phyloP scores from a whole-genome alignment of 2,113 vertebrate genomes.

The Circaetus gallicus region DNA sequence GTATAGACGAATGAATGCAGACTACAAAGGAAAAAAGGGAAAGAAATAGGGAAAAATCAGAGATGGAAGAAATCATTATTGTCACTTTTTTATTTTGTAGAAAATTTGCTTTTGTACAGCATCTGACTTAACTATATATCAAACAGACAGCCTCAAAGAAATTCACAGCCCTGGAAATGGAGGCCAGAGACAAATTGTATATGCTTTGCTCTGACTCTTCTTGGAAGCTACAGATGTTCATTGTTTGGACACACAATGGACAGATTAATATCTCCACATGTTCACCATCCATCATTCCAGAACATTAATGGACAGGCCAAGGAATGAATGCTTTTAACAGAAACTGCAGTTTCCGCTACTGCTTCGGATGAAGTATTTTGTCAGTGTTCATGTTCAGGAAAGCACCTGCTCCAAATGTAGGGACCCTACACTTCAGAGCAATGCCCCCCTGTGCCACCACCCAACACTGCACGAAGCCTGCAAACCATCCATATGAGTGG shows the following conservation, averaged over 20 bases:
- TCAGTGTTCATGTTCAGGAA: background rate
- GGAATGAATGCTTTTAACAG: background rate
- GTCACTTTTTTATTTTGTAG: constrained; percentile 28
- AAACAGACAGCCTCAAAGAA: background rate
- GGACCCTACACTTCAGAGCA: background rate
- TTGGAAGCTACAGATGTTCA: background rate
- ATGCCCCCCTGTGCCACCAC: background rate
- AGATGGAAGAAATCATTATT: background rate
- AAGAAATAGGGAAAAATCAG: background rate
- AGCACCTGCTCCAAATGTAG: background rate
- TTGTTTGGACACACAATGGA: background rate
- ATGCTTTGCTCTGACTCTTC: background rate
- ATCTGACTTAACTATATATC: background rate
- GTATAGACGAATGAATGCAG: background rate
- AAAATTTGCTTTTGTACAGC: constrained; percentile 39
- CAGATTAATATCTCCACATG: constrained; percentile 1
- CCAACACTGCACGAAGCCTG: background rate
- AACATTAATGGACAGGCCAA: background rate
- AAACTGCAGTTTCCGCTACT: background rate
- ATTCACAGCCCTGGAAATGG: background rate
- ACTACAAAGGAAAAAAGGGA: background rate
- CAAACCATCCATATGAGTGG: background rate
- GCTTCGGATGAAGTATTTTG: background rate
- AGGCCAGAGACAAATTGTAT: background rate
- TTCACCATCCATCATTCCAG: background rate